Conservation (phyloP, 2,113 vertebrate genomes). For the Oncorhynchus tshawytscha region DNA sequence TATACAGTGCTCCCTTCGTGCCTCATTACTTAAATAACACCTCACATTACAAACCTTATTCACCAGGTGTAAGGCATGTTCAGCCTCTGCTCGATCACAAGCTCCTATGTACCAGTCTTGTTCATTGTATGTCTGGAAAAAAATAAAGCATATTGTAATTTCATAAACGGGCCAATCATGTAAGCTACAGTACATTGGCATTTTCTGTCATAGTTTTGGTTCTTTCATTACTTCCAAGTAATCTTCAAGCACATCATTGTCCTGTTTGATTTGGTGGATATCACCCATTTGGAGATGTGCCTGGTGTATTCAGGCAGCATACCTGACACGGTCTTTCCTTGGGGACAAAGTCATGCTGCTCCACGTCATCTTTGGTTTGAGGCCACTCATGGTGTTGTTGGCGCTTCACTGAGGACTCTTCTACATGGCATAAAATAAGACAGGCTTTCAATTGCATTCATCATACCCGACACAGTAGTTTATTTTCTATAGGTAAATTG, state of each 20-base stretch:
- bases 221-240: neutral
- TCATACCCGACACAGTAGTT: neutral
- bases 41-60: constrained; percentile 69
- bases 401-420: constrained; percentile 21
- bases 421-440: constrained; percentile 33
- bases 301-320: neutral
- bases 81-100: constrained; percentile 74
- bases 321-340: constrained; percentile 60
- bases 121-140: constrained; percentile 65
- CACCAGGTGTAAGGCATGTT: constrained; percentile 78
- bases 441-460: neutral
- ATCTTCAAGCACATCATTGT: no score
- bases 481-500: neutral
- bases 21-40: neutral
- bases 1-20: no score
- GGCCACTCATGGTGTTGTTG: constrained; percentile 70
- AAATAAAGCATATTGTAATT: neutral
- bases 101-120: constrained; percentile 82
- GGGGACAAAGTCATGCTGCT: constrained; percentile 50
- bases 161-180: neutral
- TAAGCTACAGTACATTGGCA: neutral
- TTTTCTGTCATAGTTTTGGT: neutral
- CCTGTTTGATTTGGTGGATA: no score
- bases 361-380: constrained; percentile 58
- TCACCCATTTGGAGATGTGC: neutral